A percentile compares a stretch with the other conserved stretches of the same genome.
Evolutionary conservation across 2,113 vertebrate species (phyloP).

Genomic region (Connochaetes taurinus): DNA sequence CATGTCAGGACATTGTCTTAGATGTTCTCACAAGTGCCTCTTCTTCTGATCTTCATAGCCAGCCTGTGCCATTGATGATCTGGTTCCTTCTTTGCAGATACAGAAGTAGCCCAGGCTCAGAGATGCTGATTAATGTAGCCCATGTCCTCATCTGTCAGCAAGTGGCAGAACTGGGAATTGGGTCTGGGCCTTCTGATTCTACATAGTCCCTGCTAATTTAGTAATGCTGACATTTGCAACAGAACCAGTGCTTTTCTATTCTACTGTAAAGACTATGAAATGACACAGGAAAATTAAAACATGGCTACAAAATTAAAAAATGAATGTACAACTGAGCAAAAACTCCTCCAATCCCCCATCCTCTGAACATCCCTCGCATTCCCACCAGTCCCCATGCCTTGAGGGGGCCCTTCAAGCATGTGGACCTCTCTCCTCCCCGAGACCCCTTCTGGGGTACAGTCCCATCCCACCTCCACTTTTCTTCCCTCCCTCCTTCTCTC

Average conservation of each 20-base stretch:
- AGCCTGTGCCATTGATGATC: background rate
- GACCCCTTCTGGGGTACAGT: background rate
- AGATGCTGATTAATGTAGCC: background rate
- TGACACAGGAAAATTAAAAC: background rate
- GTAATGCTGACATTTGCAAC: background rate
- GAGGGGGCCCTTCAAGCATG: background rate
- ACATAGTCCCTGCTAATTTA: background rate
- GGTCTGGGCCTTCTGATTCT: background rate
- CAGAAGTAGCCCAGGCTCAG: background rate
- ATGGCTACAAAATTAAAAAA: background rate
- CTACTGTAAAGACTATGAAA: background rate
- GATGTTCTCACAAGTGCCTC: fast-evolving
- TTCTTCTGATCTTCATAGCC: background rate
- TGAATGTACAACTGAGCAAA: background rate
- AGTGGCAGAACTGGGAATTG: background rate
- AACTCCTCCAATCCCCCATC: background rate
- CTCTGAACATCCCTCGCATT: background rate
- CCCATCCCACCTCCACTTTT: background rate
- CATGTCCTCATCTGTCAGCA: fast-evolving
- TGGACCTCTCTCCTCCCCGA: background rate
- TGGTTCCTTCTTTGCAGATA: background rate
- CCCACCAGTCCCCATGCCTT: background rate
- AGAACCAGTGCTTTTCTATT: background rate
- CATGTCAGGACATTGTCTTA: background rate
- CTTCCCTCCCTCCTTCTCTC: background rate